These are phyloP conservation scores for Xerus rutilus DNA, from an alignment of 2,797 vertebrate species.

Conservation along the genomic window DNA sequence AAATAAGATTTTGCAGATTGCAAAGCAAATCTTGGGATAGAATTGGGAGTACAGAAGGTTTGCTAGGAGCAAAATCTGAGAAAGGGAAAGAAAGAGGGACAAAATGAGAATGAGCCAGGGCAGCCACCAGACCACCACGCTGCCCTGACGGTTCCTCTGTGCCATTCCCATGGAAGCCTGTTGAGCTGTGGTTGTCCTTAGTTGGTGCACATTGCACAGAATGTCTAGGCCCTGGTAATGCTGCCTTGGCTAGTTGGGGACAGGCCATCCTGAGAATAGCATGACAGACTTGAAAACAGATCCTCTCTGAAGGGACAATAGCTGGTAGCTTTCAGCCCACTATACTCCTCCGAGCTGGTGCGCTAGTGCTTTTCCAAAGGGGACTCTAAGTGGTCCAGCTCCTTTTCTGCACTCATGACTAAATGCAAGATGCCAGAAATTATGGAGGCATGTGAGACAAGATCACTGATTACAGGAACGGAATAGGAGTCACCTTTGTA, in stretches of 20 bases:
- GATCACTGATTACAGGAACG: not conserved
- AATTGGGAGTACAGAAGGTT: not conserved
- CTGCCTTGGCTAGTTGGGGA: not conserved
- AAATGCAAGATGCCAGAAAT: not conserved
- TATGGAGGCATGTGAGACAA: not conserved
- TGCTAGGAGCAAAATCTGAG: not conserved
- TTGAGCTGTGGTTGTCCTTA: not conserved
- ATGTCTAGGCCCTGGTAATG: not conserved
- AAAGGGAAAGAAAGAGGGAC: not conserved
- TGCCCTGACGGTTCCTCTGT: rapidly evolving
- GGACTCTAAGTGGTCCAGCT: not conserved
- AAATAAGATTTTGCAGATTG: not conserved
- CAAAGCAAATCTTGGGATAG: not conserved
- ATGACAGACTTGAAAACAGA: not conserved
- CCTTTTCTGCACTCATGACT: not conserved
- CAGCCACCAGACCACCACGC: not conserved
- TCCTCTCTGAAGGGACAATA: not conserved
- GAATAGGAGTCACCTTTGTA: not conserved
- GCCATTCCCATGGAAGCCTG: rapidly evolving
- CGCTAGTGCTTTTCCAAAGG: not conserved
- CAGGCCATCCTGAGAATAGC: not conserved
- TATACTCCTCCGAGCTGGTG: not conserved
- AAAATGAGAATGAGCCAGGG: no score
- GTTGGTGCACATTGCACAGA: not conserved
- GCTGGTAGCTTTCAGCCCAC: not conserved